Conservation (phyloP, 2,113 vertebrate species). For the Sinocyclocheilus maitianheensis region DNA sequence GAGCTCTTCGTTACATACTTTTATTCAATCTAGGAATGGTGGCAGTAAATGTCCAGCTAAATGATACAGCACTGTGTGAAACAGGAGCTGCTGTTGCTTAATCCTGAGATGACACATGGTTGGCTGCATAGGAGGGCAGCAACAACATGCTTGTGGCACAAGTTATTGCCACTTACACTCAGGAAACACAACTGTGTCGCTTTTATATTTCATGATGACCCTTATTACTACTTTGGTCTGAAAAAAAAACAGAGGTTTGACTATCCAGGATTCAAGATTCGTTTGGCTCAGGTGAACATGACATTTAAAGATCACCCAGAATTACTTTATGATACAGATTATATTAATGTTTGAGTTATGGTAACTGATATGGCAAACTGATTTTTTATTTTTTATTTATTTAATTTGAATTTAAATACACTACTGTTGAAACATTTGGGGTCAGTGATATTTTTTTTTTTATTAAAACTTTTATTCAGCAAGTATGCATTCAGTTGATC, state of each 20-base stretch:
- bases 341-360: no score
- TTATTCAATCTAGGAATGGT: constrained; percentile 33
- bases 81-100: constrained; percentile 32
- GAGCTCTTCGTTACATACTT: constrained; percentile 18
- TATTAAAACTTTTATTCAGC: no score
- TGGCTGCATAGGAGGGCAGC: neutral
- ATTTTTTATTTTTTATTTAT: no score
- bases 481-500: no score
- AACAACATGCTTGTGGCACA: neutral
- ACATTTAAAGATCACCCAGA: no score
- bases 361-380: no score
- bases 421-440: neutral
- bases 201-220: neutral
- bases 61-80: neutral
- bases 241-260: no score
- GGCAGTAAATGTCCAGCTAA: constrained; percentile 18
- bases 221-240: no score
- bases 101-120: constrained; percentile 3
- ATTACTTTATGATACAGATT: no score
- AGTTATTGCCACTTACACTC: neutral
- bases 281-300: no score
- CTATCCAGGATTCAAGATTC: no score
- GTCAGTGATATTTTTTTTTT: neutral
- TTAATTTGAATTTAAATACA: neutral
- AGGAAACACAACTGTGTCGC: neutral